Base-by-base conservation (phyloP, 2,888 invertebrate genomes). In the Terebella lapidaria region DNA sequence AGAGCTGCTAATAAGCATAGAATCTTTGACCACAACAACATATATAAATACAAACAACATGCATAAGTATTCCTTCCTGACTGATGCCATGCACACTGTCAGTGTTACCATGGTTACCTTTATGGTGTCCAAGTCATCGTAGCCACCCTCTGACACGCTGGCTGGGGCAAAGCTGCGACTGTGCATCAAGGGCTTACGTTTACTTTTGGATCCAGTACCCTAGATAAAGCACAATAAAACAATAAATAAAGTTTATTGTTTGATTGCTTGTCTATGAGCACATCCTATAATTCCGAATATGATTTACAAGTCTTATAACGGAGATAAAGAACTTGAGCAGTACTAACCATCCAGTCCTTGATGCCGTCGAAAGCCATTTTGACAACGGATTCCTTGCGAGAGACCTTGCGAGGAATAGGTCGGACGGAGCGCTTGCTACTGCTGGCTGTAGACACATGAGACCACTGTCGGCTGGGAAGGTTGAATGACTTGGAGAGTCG, bases 341-440 rank as follows among this genome's bases (percentile, higher is more conserved):
- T 15, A 10, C 42, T 35, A 5, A 49, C 49, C 49, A 49, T 22
- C 18, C 10, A 49, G 24, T 49, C 26, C 29, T 53, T 56, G 25
- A 45, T 4, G 4, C 56, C 56, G 5, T 56, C 56, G 18, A 24
- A 45, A 5, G 56, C 56, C 56, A 56, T 56, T 25, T 47, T 45
- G 25, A 56, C 15, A 4, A 56, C 56, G 5, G 56, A 56, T 4
- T 56, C 56, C 25, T 47, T 56, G 10, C 56, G 4, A 3, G 4
- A 10, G 3, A 5, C 4, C 3, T 18, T 45, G 4, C 27, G 4
- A 3, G 45, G 46, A 5, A 4, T 5, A n/a, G 15, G 5, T 3
- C 47, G 15, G 46, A 47, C n/a, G 18, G 56, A 56, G 22, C 56
- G 26, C 24, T 47, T 10, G 4, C 56, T 22, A 26, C 46, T 56